These are phyloP conservation scores for Caretta caretta DNA, from an alignment of 2,113 vertebrate genomes.

Conservation along the genomic window DNA sequence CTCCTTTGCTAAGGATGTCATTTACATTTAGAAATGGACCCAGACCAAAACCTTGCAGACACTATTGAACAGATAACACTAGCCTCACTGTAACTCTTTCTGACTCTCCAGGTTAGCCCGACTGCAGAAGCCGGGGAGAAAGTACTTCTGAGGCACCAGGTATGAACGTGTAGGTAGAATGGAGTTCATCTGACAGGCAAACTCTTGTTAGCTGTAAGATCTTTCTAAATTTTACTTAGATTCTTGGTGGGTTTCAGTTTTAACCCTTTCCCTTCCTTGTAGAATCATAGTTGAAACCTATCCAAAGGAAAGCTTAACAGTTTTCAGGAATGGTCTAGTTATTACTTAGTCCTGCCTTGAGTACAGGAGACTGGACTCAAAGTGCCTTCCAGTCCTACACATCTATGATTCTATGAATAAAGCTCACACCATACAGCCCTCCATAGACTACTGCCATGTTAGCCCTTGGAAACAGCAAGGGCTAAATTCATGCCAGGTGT, in stretches of 20 bases:
- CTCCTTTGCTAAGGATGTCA: background rate
- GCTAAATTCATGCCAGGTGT: background rate
- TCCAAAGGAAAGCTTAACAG: background rate
- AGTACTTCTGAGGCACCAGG: background rate
- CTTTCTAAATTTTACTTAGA: background rate
- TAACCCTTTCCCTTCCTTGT: background rate
- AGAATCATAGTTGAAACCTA: background rate
- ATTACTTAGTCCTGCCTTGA: too few relatives aligned
- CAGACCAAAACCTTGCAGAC: constrained; percentile 19
- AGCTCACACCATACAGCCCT: background rate
- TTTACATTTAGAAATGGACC: constrained; percentile 33
- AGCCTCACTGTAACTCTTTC: background rate
- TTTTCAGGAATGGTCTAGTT: background rate
- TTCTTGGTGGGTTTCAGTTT: background rate
- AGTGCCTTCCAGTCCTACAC: too few relatives aligned
- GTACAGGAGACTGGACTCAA: too few relatives aligned
- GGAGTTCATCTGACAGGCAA: background rate
- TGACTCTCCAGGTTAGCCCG: constrained; percentile 4
- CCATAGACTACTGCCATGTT: rapidly evolving
- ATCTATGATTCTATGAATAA: too few relatives aligned
- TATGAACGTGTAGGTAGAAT: background rate
- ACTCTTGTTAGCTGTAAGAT: background rate
- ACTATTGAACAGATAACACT: background rate
- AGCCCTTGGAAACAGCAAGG: background rate
- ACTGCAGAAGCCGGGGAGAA: constrained; percentile 1